Evolutionary conservation across 2,797 vertebrate species (phyloP), one percentile per base, ranked within the genome.

Genomic region (Chelon labrosus): DNA sequence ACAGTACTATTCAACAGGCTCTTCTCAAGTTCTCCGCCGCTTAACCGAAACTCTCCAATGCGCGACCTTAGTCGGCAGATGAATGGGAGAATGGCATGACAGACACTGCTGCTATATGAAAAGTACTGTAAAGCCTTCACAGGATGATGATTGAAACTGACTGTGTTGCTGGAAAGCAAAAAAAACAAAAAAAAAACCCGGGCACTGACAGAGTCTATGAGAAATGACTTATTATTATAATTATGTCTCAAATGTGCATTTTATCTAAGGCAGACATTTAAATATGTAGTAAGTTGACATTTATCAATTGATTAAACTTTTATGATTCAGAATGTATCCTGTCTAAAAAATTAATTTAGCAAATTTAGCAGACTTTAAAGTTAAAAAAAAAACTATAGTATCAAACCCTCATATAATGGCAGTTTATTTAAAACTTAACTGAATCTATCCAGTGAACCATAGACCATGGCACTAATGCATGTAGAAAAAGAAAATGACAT

Each of bases 61-160:
- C 73, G 66, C 70, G 78, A 89, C 73, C 65, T 85, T 19, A 73
- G 65, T 59, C 53, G 49, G 17, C 72, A 61, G 62, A 78, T 76
- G 75, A 83, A 68, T 66, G 81, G 73, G 16, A 42, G 72, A 81
- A 82, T 80, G 73, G 79, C 68, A 83, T 82, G 69, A 82, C 56
- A 68, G 72, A n/a, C 31, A 4, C 38, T 39, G 65, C 67, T 46
- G 73, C 66, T 71, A 49, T 56, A 47, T 64, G 10, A 76, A 27
- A 37, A 75, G 56, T 6, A 49, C 57, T 14, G 59, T 59, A 65
- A 53, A 68, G 64, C 60, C 39, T 65, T 52, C 37, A 75, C 59
- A 80, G 52, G 51, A 57, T 31, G 47, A 71, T 55, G 64, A 53
- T 20, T 42, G 37, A 19, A 38, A 38, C 60, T 39, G 7, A 58